phyloP scores from a whole-genome alignment of 1,140 invertebrate species.

The Atopsyche davidsoni region DNA sequence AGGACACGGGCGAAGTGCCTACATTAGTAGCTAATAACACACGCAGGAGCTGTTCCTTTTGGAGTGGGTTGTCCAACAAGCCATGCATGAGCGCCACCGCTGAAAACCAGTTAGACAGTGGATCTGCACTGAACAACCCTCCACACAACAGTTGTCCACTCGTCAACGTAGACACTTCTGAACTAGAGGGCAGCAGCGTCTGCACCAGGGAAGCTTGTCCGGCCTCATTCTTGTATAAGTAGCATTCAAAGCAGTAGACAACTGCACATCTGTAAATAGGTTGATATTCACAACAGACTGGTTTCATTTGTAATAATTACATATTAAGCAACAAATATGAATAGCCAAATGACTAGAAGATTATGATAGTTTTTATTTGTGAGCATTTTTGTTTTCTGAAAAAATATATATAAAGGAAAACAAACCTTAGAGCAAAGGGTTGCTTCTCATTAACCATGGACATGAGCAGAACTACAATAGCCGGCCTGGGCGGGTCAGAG shows the following conservation, averaged over 20 bases:
- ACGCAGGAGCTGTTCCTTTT: constrained; percentile 89
- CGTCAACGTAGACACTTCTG: constrained; percentile 62
- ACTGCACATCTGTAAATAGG: constrained; percentile 68
- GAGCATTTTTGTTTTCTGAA: background rate
- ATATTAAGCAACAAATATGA: background rate
- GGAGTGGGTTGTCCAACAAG: constrained; percentile 79
- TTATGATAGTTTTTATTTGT: background rate
- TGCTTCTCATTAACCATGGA: constrained; percentile 99
- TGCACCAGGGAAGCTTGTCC: constrained; percentile 83
- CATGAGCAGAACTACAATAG: constrained; percentile 91
- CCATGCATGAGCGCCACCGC: constrained; percentile 86
- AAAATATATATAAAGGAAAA: background rate
- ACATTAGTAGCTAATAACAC: constrained; percentile 86
- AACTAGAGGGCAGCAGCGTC: constrained; percentile 80
- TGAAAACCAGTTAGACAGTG: constrained; percentile 96
- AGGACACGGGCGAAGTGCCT: constrained; percentile 75
- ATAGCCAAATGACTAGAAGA: background rate
- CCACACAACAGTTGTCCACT: constrained; percentile 91
- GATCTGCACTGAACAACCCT: constrained; percentile 85
- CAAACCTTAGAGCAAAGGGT: constrained; percentile 72
- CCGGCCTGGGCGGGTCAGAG: constrained; percentile 83
- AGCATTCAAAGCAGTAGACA: constrained; percentile 96
- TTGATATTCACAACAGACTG: background rate
- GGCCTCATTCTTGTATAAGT: constrained; percentile 88
- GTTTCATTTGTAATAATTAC: background rate